phyloP scores from a whole-genome alignment of 2,888 invertebrate genomes.

The Tanytarsus gracilentus region DNA sequence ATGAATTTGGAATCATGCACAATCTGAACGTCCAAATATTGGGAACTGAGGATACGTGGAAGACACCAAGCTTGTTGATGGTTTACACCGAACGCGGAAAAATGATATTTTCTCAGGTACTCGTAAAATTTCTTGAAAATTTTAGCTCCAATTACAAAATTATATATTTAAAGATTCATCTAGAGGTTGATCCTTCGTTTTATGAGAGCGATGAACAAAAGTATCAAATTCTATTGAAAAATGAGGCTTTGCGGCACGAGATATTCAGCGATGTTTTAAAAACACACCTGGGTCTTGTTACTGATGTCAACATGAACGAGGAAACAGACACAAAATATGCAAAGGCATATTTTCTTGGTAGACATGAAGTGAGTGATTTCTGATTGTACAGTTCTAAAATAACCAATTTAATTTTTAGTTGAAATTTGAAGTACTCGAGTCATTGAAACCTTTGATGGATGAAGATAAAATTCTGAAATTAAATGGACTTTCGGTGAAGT shows the following conservation, averaged over 20 bases:
- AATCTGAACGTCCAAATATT: conserved; percentile 66
- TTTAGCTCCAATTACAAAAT: conserved; percentile 2
- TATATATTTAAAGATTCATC: conserved; percentile 54
- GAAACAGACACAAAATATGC: conserved; percentile 40
- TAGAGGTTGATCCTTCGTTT: conserved; percentile 66
- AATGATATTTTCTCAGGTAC: conserved; percentile 71
- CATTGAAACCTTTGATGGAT: conserved; percentile 46
- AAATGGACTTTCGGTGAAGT: conserved; percentile 56
- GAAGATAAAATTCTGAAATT: conserved; percentile 48
- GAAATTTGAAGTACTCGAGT: conserved; percentile 60
- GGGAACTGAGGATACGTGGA: conserved; percentile 80
- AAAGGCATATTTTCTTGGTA: conserved; percentile 59
- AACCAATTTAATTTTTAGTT: conserved; percentile 45
- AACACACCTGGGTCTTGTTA: conserved; percentile 50
- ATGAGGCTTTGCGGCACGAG: conserved; percentile 63
- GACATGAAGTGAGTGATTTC: conserved; percentile 58
- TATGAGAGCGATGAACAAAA: conserved; percentile 55
- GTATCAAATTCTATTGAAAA: conserved; percentile 49
- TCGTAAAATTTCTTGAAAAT: neutral
- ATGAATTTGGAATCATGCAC: conserved; percentile 49
- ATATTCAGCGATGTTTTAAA: conserved; percentile 67
- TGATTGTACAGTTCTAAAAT: conserved; percentile 4
- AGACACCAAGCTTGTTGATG: conserved; percentile 69
- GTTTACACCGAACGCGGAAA: conserved; percentile 59
- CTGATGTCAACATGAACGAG: neutral